phyloP scores from a whole-genome alignment of 2,888 invertebrate genomes.

The Orthosia incerta region DNA sequence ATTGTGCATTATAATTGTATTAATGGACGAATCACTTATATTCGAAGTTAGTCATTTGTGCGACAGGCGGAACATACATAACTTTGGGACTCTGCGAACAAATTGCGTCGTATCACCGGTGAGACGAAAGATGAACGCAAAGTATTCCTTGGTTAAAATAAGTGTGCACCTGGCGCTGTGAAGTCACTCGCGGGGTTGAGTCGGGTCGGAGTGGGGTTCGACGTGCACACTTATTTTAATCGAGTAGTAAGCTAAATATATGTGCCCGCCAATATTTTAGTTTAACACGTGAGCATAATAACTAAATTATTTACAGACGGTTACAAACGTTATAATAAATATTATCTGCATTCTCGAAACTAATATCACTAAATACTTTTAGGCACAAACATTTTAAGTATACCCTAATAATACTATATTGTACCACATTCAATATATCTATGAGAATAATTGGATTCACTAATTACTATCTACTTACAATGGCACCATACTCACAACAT shows the following conservation, averaged over 20 bases:
- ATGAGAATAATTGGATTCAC: conserved; percentile 49
- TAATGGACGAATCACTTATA: conserved; percentile 54
- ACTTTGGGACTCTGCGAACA: not conserved
- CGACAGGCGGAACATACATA: conserved; percentile 19
- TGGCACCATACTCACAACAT: conserved; percentile 72
- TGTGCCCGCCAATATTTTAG: conserved; percentile 14
- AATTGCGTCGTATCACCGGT: not conserved
- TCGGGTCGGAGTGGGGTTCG: no score
- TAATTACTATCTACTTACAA: conserved; percentile 67
- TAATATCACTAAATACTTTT: conserved; percentile 63
- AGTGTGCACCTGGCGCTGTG: no score
- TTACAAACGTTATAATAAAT: conserved; percentile 56
- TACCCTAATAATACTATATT: conserved; percentile 78
- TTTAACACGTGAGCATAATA: conserved; percentile 26
- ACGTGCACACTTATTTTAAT: no score
- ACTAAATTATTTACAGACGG: conserved; percentile 49
- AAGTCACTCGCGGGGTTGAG: no score
- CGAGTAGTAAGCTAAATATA: conserved; percentile 12
- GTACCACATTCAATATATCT: conserved; percentile 61
- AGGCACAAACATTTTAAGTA: conserved; percentile 78
- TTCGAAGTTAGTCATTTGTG: conserved; percentile 48
- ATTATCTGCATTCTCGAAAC: conserved; percentile 56
- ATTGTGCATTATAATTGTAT: conserved; percentile 36
- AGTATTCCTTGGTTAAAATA: no score
- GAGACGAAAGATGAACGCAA: not conserved